Conservation (phyloP, 2,113 vertebrate species). For the Pandion haliaetus region DNA sequence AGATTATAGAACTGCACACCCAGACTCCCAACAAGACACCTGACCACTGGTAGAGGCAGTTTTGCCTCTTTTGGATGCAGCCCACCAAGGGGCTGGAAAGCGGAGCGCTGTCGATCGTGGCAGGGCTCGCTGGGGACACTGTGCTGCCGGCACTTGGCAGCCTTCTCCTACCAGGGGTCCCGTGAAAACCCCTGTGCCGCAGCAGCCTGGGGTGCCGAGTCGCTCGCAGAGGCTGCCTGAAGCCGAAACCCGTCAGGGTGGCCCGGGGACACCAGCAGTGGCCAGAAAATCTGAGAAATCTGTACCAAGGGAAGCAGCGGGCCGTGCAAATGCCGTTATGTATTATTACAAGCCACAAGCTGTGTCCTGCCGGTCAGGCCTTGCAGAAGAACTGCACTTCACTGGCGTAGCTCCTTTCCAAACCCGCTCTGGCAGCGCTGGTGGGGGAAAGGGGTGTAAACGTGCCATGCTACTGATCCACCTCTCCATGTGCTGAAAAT, state of each 20-base stretch:
- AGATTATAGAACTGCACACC: not conserved
- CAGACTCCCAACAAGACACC: no score
- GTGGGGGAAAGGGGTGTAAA: not conserved
- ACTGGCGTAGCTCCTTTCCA: not conserved
- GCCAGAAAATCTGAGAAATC: not conserved
- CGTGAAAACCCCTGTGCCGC: fast-evolving
- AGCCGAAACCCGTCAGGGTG: fast-evolving
- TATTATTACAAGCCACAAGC: not conserved
- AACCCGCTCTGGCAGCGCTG: not conserved
- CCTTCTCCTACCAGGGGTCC: not conserved
- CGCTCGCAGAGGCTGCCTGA: fast-evolving
- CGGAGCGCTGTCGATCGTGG: fast-evolving
- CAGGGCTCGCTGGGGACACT: not conserved
- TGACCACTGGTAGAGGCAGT: not conserved
- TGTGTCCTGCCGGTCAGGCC: not conserved
- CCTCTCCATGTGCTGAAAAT: not conserved
- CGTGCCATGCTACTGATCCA: fast-evolving
- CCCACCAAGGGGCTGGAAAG: fast-evolving
- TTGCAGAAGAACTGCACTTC: not conserved
- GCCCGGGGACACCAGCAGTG: fast-evolving
- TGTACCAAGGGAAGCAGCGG: not conserved
- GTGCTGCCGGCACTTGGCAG: no score
- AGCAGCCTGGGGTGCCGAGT: fast-evolving
- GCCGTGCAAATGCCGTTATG: fast-evolving
- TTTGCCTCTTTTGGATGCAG: fast-evolving